These are phyloP conservation scores for Pollenia griseotomentosa DNA, from an alignment of 2,888 invertebrate species.

Conservation along the genomic window DNA sequence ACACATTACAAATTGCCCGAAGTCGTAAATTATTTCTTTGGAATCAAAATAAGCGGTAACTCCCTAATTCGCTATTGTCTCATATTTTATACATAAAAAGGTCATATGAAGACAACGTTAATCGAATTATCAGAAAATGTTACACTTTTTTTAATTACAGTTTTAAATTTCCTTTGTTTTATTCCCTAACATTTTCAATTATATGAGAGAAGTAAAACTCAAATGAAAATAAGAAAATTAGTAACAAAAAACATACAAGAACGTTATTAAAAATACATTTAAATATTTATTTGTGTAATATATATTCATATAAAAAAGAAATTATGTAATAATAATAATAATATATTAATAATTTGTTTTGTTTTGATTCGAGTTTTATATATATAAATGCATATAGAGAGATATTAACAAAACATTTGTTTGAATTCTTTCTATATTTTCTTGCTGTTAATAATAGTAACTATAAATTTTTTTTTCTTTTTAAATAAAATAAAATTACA, in stretches of 20 bases:
- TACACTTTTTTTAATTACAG: neutral
- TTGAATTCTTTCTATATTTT: conserved; percentile 67
- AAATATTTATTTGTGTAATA: conserved; percentile 60
- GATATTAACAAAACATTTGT: conserved; percentile 78
- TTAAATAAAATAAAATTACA: conserved; percentile 61
- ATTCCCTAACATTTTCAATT: neutral
- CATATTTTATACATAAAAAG: too few relatives aligned
- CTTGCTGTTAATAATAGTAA: conserved; percentile 71
- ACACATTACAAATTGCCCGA: too few relatives aligned
- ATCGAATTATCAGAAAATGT: too few relatives aligned
- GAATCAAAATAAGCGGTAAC: too few relatives aligned
- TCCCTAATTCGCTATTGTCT: too few relatives aligned
- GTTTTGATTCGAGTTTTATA: conserved; percentile 66
- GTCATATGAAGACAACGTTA: too few relatives aligned
- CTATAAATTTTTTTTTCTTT: conserved; percentile 64
- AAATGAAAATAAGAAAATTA: neutral
- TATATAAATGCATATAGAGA: conserved; percentile 70
- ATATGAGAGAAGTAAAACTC: neutral
- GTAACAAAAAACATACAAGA: neutral
- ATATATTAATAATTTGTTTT: neutral
- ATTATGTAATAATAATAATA: conserved; percentile 47
- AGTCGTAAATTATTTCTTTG: too few relatives aligned
- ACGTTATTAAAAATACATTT: conserved; percentile 34
- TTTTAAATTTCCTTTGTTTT: conserved; percentile 5
- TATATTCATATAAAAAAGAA: conserved; percentile 60